Percentiles rank a stretch among this genome's conserved stretches.
phyloP scores from a whole-genome alignment of 2,113 vertebrate species.

The Pluvialis apricaria region DNA sequence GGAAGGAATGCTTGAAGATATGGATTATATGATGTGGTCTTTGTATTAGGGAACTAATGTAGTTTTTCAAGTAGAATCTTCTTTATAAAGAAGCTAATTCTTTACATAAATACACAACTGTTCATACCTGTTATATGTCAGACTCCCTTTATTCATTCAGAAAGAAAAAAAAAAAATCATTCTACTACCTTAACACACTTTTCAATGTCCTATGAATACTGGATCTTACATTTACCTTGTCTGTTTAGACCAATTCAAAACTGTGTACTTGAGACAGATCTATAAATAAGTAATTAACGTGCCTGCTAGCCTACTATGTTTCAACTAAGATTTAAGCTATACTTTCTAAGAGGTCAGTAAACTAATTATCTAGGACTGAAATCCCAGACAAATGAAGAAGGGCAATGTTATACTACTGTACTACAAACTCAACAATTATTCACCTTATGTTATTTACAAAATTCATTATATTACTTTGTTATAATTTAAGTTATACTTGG shows the following conservation, averaged over 20 bases:
- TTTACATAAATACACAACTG: not conserved
- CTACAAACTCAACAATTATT: not conserved
- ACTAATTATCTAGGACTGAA: not conserved
- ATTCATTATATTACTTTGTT: not conserved
- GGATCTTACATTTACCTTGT: not conserved
- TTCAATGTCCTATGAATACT: not conserved
- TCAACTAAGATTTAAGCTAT: not conserved
- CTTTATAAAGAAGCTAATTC: not conserved
- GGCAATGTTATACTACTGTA: not conserved
- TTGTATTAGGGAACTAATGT: not conserved
- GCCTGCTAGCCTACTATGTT: not conserved
- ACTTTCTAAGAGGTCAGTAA: not conserved
- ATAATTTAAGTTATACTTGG: not conserved
- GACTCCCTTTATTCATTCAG: not conserved
- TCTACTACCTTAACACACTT: fast-evolving
- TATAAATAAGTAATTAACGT: not conserved
- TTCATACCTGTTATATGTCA: not conserved
- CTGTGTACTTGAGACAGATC: no score
- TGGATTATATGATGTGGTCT: not conserved
- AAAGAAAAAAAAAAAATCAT: not conserved
- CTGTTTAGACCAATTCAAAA: not conserved
- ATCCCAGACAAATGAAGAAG: not conserved
- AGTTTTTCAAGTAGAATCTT: not conserved
- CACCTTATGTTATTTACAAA: not conserved
- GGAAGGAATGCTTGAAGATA: not conserved